Percentiles rank a stretch among this genome's conserved stretches.
Conservation (phyloP, 2,113 vertebrate genomes). For the Cochlearius cochlearius region DNA sequence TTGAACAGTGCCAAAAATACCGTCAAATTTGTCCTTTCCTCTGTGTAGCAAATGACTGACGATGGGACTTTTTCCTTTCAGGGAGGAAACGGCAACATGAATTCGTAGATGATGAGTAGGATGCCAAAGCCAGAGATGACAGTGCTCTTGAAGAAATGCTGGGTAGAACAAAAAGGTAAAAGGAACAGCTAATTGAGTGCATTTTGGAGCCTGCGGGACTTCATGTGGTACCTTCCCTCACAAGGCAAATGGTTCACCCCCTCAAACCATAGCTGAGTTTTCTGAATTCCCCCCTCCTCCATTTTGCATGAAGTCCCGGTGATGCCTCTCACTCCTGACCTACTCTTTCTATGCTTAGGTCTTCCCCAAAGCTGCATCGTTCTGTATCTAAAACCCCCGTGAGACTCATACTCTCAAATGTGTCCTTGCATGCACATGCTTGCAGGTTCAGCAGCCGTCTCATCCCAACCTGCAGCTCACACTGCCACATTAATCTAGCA, state of each 20-base stretch:
- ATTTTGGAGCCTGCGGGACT: slow-evolving; percentile 4
- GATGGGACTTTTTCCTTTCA: slow-evolving; percentile 55
- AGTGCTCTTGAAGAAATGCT: slow-evolving; percentile 67
- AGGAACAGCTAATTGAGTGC: slow-evolving; percentile 47
- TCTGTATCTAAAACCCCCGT: neutral
- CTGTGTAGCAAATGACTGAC: slow-evolving; percentile 30
- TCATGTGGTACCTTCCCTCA: neutral
- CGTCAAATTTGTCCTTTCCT: neutral
- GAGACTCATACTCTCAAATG: fast-evolving
- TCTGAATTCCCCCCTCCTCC: neutral
- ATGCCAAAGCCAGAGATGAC: slow-evolving; percentile 70
- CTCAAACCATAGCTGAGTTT: neutral
- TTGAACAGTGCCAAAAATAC: neutral
- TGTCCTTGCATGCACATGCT: neutral
- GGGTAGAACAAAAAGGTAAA: slow-evolving; percentile 67
- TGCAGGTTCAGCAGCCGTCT: neutral
- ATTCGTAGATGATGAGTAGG: slow-evolving; percentile 62
- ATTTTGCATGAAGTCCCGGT: slow-evolving; percentile 16
- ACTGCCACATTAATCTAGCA: neutral
- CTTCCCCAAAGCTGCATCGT: neutral
- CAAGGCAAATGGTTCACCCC: neutral
- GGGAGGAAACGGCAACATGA: slow-evolving; percentile 53
- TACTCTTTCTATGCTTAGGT: neutral
- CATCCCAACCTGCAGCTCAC: neutral
- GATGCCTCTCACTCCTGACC: neutral